A percentile compares a stretch with the other conserved stretches of the same genome.
These are phyloP conservation scores for Craterocephalus amniculus DNA, from an alignment of 2,797 vertebrate species.

Conservation along the genomic window DNA sequence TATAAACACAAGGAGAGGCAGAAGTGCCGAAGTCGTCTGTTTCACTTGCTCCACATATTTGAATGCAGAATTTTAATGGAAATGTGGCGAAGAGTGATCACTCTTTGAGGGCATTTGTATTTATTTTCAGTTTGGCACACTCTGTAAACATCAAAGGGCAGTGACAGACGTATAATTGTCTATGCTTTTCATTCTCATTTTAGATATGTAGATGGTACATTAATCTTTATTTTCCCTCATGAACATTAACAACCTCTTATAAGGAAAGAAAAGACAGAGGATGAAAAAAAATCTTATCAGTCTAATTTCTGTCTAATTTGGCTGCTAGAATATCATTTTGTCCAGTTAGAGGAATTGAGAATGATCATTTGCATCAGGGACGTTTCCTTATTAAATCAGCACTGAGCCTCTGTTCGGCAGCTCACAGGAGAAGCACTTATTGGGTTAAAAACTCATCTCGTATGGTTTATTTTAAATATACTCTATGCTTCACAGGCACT, in stretches of 20 bases:
- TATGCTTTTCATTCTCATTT: slow-evolving; percentile 62
- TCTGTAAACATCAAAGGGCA: slow-evolving; percentile 49
- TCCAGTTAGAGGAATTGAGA: slow-evolving; percentile 89
- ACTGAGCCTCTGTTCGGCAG: slow-evolving; percentile 83
- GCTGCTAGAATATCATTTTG: slow-evolving; percentile 88
- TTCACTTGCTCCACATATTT: slow-evolving; percentile 61
- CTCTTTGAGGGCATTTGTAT: slow-evolving; percentile 45
- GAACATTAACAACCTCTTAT: slow-evolving; percentile 76
- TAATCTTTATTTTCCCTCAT: slow-evolving; percentile 67
- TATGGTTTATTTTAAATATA: slow-evolving; percentile 88
- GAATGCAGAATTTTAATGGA: slow-evolving; percentile 67
- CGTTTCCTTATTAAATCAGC: slow-evolving; percentile 90
- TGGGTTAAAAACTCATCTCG: slow-evolving; percentile 89
- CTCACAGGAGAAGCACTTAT: slow-evolving; percentile 87
- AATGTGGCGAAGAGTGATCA: slow-evolving; percentile 57
- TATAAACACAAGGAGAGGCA: slow-evolving; percentile 40
- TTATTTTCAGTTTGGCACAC: slow-evolving; percentile 40
- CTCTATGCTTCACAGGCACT: slow-evolving; percentile 83
- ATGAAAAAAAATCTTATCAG: slow-evolving; percentile 79
- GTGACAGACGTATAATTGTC: slow-evolving; percentile 35
- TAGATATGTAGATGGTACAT: slow-evolving; percentile 62
- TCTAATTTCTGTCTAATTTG: slow-evolving; percentile 88
- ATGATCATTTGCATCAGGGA: slow-evolving; percentile 90
- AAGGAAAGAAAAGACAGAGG: slow-evolving; percentile 59
- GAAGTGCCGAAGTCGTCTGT: slow-evolving; percentile 52